phyloP scores from a whole-genome alignment of 2,888 invertebrate genomes.

The Leptogaster cylindrica region DNA sequence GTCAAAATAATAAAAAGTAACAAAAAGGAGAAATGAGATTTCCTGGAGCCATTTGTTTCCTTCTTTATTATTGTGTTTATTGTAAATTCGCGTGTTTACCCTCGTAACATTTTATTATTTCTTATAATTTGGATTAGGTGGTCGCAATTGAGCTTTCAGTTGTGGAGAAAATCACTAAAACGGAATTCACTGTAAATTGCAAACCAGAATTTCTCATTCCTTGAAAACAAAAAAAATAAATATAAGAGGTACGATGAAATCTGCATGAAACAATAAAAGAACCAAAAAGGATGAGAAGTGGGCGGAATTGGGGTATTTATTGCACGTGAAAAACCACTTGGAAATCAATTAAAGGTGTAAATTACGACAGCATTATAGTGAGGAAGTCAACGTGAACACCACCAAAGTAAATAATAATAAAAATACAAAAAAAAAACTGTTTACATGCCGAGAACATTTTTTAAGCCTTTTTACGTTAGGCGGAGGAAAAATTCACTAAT shows the following conservation, averaged over 20 bases:
- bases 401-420: too few species aligned
- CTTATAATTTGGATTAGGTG: constrained; percentile 32
- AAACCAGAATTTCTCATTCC: not conserved
- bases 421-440: too few species aligned
- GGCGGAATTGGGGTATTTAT: not conserved
- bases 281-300: not conserved
- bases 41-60: constrained; percentile 37
- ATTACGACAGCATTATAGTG: not conserved
- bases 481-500: too few species aligned
- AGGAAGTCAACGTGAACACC: too few species aligned
- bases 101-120: constrained; percentile 15
- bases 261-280: constrained; percentile 6
- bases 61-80: constrained; percentile 35
- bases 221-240: not conserved
- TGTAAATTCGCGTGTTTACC: constrained; percentile 29
- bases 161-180: too few species aligned
- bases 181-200: too few species aligned
- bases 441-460: too few species aligned
- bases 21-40: constrained; percentile 33
- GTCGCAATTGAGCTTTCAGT: constrained; percentile 23
- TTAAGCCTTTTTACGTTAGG: too few species aligned
- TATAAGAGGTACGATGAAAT: not conserved
- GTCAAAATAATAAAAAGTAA: constrained; percentile 34
- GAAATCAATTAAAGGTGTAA: constrained; percentile 34
- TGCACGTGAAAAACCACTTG: constrained; percentile 3